Evolutionary conservation across 2,888 invertebrate genomes (phyloP).

Genomic region (Megalurothrips usitatus): DNA sequence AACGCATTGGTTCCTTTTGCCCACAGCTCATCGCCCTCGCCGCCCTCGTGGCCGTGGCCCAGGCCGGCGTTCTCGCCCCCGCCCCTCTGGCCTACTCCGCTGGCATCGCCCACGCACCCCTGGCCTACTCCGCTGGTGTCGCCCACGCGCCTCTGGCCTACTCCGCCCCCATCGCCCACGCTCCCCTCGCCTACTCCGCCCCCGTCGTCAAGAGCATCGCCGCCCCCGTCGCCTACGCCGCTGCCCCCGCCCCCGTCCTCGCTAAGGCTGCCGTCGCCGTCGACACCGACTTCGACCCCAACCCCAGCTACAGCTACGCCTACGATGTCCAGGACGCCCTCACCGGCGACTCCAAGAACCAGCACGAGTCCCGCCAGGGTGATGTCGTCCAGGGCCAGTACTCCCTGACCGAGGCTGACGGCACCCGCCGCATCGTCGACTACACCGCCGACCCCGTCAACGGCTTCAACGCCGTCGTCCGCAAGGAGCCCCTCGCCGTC

Average conservation of each 20-base stretch:
- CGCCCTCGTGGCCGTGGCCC: conserved; percentile 36
- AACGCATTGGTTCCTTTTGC: conserved; percentile 28
- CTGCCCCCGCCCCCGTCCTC: conserved; percentile 5
- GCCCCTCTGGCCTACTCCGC: conserved; percentile 30
- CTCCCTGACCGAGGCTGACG: conserved; percentile 38
- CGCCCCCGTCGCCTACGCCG: conserved; percentile 24
- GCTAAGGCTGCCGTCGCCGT: background rate
- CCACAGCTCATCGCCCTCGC: conserved; percentile 35
- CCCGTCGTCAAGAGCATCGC: conserved; percentile 15
- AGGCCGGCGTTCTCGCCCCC: conserved; percentile 35
- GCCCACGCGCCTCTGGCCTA: conserved; percentile 32
- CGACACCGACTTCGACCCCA: conserved; percentile 35
- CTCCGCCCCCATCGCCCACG: conserved; percentile 38
- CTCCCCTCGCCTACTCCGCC: conserved; percentile 33
- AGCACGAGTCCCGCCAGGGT: conserved; percentile 38
- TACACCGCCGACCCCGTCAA: conserved; percentile 38
- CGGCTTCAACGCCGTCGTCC: conserved; percentile 38
- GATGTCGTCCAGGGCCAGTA: conserved; percentile 38
- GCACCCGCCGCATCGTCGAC: conserved; percentile 38
- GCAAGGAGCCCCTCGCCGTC: conserved; percentile 34
- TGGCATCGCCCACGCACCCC: conserved; percentile 28
- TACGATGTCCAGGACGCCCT: conserved; percentile 38
- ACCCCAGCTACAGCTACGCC: conserved; percentile 39
- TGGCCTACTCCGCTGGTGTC: conserved; percentile 14
- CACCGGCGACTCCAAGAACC: conserved; percentile 39